Base-by-base conservation (phyloP, 1,140 invertebrate species). In the Cydia amplana region DNA sequence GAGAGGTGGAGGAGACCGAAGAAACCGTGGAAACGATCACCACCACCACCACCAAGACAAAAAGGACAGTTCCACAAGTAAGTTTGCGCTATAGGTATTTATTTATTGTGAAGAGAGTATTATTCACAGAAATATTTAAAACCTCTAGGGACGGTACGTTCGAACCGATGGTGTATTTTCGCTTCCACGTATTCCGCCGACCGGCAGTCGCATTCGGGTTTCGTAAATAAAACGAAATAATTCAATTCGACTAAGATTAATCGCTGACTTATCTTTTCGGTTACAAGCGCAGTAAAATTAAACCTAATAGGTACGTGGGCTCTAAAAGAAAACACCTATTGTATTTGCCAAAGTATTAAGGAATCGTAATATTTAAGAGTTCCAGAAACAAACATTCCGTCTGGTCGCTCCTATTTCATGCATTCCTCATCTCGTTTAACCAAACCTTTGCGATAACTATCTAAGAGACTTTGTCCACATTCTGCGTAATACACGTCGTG, bases 21-120 rank as follows among this genome's bases (percentile, higher is more conserved):
- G 89, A 92, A 76, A 87, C 85, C 20, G 86, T 87, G 64, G 86
- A 86, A 70, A 90, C 87, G 63, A 78, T 87, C 76, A 91, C 87
- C 77, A 88, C 84, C 3, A 91, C 87, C 25, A 91, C 85, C 63
- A 91, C 85, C 4, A 89, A 82, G 75, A 87, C 76, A 25, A 49
- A 25, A 36, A 40, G 67, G 67, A 81, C 76, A 5, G 65, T 72
- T 14, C 83, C 86, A 49, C 74, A 81, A 76, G 88, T 91, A 85
- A 88, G 87, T 86, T 70, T 6, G 1, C 0, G 36, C 36, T 40
- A 10, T 40, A 10, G 7, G 36, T 40, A 40, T 40, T 40, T 40
- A 40, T 10, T 9, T 40, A 7, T 40, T 40, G 36, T 40, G 2
- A 9, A 40, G 36, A 40, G 9, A 10, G 36, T 36, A 36, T 40